phyloP scores from a whole-genome alignment of 2,113 vertebrate species.

The Poicephalus gulielmi region DNA sequence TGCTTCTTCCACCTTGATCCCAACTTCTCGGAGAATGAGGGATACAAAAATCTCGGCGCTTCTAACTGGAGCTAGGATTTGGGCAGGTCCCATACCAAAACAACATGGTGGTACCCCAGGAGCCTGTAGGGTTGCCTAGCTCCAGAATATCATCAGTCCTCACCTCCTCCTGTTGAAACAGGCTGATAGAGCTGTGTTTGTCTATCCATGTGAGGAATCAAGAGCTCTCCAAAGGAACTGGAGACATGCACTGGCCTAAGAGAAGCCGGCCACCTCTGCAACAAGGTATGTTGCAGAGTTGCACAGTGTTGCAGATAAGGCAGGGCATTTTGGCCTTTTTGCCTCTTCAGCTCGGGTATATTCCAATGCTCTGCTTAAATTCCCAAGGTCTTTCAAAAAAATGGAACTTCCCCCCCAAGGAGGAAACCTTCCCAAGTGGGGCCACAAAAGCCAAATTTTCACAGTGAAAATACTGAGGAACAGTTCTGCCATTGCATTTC shows the following conservation, averaged over 20 bases:
- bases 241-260: background rate
- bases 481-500: background rate
- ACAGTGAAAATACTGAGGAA: background rate
- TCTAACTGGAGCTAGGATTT: background rate
- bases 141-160: background rate
- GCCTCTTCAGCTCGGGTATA: background rate
- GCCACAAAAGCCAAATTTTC: background rate
- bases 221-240: background rate
- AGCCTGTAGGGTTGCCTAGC: background rate
- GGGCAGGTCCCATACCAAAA: background rate
- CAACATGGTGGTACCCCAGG: background rate
- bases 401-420: background rate
- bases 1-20: fast-evolving
- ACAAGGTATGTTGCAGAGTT: background rate
- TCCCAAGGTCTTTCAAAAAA: background rate
- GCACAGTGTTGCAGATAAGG: background rate
- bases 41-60: background rate
- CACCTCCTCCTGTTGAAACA: background rate
- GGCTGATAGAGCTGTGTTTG: background rate
- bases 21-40: background rate
- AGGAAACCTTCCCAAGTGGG: background rate
- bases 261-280: background rate
- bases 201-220: background rate
- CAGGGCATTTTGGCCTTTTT: background rate
- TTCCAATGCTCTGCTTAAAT: background rate